Evolutionary conservation across 2,888 invertebrate species (phyloP).

Genomic region (Urechis unicinctus): DNA sequence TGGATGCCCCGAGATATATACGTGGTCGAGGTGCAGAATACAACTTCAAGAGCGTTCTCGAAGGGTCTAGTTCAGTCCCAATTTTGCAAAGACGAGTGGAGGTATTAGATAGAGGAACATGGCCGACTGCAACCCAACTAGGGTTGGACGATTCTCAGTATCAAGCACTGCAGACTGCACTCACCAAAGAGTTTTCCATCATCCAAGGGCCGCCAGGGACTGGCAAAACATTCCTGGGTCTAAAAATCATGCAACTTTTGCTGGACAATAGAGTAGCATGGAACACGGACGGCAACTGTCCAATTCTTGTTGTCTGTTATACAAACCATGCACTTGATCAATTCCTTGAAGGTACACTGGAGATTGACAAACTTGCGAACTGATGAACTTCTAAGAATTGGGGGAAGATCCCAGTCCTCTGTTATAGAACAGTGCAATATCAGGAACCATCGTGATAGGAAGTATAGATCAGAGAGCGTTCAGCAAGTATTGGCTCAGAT

Average conservation of each 20-base stretch:
- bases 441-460: too few species aligned
- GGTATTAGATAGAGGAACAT: background rate
- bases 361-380: too few species aligned
- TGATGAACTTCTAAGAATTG: too few species aligned
- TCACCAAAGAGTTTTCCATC: slow-evolving; percentile 39
- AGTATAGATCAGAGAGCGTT: too few species aligned
- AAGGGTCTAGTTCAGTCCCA: background rate
- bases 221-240: too few species aligned
- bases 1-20: slow-evolving; percentile 9
- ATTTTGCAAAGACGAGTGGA: background rate
- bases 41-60: too few species aligned
- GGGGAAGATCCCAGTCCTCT: too few species aligned
- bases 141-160: background rate
- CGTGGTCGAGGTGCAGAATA: background rate
- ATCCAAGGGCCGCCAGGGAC: slow-evolving; percentile 60
- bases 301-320: slow-evolving; percentile 72
- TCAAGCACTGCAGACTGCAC: slow-evolving; percentile 26
- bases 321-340: slow-evolving; percentile 84
- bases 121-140: background rate
- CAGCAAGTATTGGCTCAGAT: too few species aligned
- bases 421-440: too few species aligned
- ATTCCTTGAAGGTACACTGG: slow-evolving; percentile 71
- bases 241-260: too few species aligned
- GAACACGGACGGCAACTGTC: slow-evolving; percentile 31
- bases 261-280: too few species aligned